Evolutionary conservation across 1,140 invertebrate genomes (phyloP).

Genomic region (Philopotamus ludificatus): DNA sequence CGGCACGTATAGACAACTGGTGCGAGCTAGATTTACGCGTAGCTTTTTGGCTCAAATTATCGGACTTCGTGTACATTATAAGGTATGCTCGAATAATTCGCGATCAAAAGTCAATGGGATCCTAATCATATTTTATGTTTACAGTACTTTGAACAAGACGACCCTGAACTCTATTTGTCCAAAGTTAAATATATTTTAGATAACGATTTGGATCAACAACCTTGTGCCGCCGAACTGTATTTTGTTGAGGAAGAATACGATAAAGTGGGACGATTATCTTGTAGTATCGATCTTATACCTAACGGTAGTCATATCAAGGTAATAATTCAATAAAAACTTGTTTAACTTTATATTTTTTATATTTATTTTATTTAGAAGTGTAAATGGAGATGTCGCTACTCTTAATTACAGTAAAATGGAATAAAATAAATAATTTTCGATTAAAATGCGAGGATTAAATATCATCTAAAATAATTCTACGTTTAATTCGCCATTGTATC

Average conservation of each 20-base stretch:
- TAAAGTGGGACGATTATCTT: slow-evolving; percentile 69
- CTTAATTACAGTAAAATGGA: too few species aligned
- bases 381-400: too few species aligned
- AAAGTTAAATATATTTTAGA: slow-evolving; percentile 92
- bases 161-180: slow-evolving; percentile 87
- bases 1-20: slow-evolving; percentile 82
- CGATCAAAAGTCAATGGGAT: background rate
- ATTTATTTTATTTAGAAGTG: too few species aligned
- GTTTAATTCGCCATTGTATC: too few species aligned
- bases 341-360: too few species aligned
- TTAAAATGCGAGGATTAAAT: too few species aligned
- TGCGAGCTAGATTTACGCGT: slow-evolving; percentile 84
- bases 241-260: slow-evolving; percentile 91
- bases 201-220: slow-evolving; percentile 71
- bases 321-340: too few species aligned
- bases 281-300: slow-evolving; percentile 74
- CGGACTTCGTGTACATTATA: slow-evolving; percentile 88
- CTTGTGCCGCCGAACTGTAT: slow-evolving; percentile 75
- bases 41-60: slow-evolving; percentile 95
- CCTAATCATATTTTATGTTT: too few species aligned
- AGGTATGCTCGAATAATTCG: slow-evolving; percentile 53
- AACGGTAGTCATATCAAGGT: slow-evolving; percentile 64
- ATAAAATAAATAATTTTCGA: too few species aligned
- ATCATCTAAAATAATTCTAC: too few species aligned
- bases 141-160: slow-evolving; percentile 93